A percentile compares a stretch with the other conserved stretches of the same genome.
Evolutionary conservation across 2,797 vertebrate genomes (phyloP).

Genomic region (Poeciliopsis gracilis): DNA sequence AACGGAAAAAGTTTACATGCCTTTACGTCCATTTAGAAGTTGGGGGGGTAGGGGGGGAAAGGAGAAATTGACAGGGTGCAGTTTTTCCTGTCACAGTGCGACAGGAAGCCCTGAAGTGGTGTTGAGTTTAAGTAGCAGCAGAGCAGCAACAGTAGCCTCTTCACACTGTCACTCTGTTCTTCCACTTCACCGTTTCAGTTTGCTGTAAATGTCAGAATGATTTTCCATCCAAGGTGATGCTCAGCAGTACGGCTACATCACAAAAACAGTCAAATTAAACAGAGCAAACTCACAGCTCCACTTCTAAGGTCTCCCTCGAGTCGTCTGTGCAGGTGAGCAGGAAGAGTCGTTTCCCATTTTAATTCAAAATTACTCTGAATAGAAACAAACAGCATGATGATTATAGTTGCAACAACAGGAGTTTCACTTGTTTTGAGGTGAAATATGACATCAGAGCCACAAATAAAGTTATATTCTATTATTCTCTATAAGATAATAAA

Average conservation of each 20-base stretch:
- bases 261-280: neutral
- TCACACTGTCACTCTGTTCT: conserved; percentile 19
- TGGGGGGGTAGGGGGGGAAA: no score
- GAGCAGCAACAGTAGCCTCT: conserved; percentile 13
- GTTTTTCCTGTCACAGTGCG: conserved; percentile 6
- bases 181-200: conserved; percentile 11
- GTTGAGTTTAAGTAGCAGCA: conserved; percentile 2
- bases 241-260: neutral
- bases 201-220: conserved; percentile 34
- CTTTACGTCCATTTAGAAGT: neutral
- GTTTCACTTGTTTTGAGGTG: neutral
- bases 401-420: neutral
- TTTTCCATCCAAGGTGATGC: conserved; percentile 11
- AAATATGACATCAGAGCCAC: neutral
- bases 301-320: neutral
- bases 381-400: neutral
- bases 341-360: neutral
- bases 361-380: neutral
- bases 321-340: neutral
- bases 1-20: neutral
- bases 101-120: neutral
- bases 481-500: neutral
- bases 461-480: neutral
- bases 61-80: neutral
- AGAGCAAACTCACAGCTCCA: neutral